Conservation (phyloP, 2,113 vertebrate genomes). For the Forbesichthys papilliferus region DNA sequence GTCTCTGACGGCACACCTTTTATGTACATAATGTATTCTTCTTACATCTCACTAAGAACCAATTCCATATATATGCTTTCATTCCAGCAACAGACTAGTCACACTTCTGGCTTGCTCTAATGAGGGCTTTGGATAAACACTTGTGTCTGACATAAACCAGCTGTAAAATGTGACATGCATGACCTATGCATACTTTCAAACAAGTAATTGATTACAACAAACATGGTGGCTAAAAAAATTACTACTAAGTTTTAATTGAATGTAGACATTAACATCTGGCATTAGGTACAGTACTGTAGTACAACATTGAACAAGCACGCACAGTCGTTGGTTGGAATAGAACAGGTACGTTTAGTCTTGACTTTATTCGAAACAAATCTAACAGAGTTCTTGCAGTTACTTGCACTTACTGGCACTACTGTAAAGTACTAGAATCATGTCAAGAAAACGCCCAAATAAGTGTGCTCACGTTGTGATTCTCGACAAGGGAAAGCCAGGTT, state of each 20-base stretch:
- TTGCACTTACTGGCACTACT: too few relatives aligned
- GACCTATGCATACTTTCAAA: slow-evolving; percentile 2
- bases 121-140: slow-evolving; percentile 46
- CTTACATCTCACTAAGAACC: slow-evolving; percentile 7
- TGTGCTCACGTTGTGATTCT: slow-evolving; percentile 35
- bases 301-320: too few relatives aligned
- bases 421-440: background rate
- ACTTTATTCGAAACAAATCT: too few relatives aligned
- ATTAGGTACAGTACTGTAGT: too few relatives aligned
- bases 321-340: too few relatives aligned
- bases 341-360: too few relatives aligned
- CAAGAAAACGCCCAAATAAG: slow-evolving; percentile 29
- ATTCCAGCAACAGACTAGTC: slow-evolving; percentile 38
- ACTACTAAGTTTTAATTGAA: background rate
- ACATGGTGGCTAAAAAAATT: background rate
- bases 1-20: background rate
- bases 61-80: slow-evolving; percentile 9
- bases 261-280: background rate
- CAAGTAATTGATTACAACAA: slow-evolving; percentile 1
- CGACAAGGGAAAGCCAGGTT: slow-evolving; percentile 10
- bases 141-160: slow-evolving; percentile 48
- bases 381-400: too few relatives aligned
- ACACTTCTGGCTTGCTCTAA: slow-evolving; percentile 36
- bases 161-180: slow-evolving; percentile 28
- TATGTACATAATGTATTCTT: background rate